Evolutionary conservation across 1,140 invertebrate genomes (phyloP), one percentile per base, ranked within the genome.

Genomic region (Tetranychus urticae): DNA sequence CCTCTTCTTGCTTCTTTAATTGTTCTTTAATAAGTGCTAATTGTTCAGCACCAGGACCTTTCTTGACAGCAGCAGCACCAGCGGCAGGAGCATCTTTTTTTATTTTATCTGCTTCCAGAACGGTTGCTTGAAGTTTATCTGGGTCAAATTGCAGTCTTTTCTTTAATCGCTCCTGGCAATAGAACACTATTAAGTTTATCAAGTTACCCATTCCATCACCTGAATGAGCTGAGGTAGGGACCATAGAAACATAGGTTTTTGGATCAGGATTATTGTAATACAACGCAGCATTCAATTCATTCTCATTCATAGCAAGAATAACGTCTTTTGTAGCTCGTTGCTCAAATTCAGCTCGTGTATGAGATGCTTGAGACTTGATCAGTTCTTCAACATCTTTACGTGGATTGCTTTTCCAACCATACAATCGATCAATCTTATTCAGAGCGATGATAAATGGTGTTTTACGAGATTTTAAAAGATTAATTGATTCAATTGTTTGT

Each of bases 401-500:
- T 42, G 80, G 82, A 74, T 86, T 84, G 7, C 86, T 84, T 70
- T 96, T 82, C 90, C 94, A 99, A 69, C 94, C 88, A 69, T 97
- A 98, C 39, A 81, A 66, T 56, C 79, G 68, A 68, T 80, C 79
- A 87, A 80, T 70, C 79, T 99, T 99, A 73, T 99, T 99, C 42
- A 99, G 75, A 2, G 96, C 96, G 23, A 99, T 89, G 61, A 99
- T 79, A 72, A 99, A 99, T 1, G 96, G 96, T 8, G 91, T 97
- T 73, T 92, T 92, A 70, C 87, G 86, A 46, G 81, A 76, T 73
- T 94, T 92, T 31, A 99, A 75, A 47, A 99, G 73, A 71, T 94
- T 91, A 63, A 99, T 85, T 42, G 92, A 97, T 76, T 99, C 96
- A 56, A 98, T 84, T 0, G 96, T 99, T 76, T 99, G 96, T 0